Evolutionary conservation across 2,113 vertebrate genomes (phyloP), one percentile per base, ranked within the genome.

Genomic region (Petromus typicus): DNA sequence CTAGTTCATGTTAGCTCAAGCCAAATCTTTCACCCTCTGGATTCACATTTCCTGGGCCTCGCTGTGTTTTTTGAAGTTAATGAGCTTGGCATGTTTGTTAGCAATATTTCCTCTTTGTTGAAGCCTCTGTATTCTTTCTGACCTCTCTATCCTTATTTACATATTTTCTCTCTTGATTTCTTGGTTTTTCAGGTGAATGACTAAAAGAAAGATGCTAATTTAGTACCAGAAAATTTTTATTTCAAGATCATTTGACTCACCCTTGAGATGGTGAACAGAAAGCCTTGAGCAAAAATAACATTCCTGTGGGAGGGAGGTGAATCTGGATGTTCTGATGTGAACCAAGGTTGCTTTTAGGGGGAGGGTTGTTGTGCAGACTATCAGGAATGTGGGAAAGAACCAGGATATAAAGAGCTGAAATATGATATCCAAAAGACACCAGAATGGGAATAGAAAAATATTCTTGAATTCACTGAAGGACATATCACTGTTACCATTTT

Each of bases 171-270:
- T 83, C 66, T 67, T 64, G 66, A 25, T 81, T n/a, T 61, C 34
- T 40, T 79, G 10, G 18, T 84, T 89, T 73, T 71, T 73, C 48
- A 25, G 71, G 40, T 23, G 16, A 75, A 30, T 90, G 43, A 43
- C 22, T 92, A 64, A 48, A 54, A 82, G 45, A 61, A 84, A 7
- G 71, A 56, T 14, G 10, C 1, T 86, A 51, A 87, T 81, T 81
- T 2, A 75, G 69, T 89, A 23, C 27, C 25, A 75, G 57, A 8
- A 83, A 51, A 2, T 25, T 95, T 45, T 40, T 13, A 57, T 92
- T 89, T 95, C 73, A 78, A 89, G 67, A 27, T 11, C 34, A 92
- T 56, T 71, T 92, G n/a, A 14, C 61, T 97, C 25, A 85, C 93
- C 27, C 63, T 59, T 0, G 12, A 57, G 27, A 45, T 84, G 63